Evolutionary conservation across 2,113 vertebrate species (phyloP), one percentile per base, ranked within the genome.

Genomic region (Phalacrocorax brasilianus): DNA sequence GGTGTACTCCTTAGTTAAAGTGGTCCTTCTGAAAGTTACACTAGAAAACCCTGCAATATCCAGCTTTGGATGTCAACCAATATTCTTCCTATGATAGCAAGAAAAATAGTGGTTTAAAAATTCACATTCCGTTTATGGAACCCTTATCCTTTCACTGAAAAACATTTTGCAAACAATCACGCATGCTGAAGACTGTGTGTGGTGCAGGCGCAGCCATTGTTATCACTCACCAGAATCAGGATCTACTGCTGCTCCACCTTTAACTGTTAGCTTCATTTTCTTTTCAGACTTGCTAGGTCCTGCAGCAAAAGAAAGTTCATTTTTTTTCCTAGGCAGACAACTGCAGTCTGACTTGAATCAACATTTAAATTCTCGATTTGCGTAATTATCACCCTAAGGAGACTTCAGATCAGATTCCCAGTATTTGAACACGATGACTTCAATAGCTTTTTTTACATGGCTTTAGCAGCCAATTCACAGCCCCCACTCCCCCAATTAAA

Each of bases 231-330:
- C 99, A 59, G 99, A 99, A 85, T 99, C 99, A 35, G 99, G 99
- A 88, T 99, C 99, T 40, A 99, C 99, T 24, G 99, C 99, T 38
- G 99, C 99, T 95, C 99, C 99, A 92, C 99, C 99, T 98, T 99
- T 99, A 33, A 99, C 99, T 2, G 99, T 99, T 65, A 99, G 96
- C 74, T 99, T 99, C 99, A 99, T 99, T 95, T 99, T 99, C 97
- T 99, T 99, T 82, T 98, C 98, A 71, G 98, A 97, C 95, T 99
- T 99, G 97, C 98, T 99, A 47, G 98, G 91, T 92, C 98, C 99
- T 99, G 96, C 24, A 93, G 22, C 42, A 8, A 80, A 78, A 93
- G 6, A 72, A 7, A 72, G 58, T 55, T 74, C 19, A 6, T 45
- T 47, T 88, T 88, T 81, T 73, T 81, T 73, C 6, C 45, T 76